Base-by-base conservation (phyloP, 2,888 invertebrate species). In the Synergus laeviventris region DNA sequence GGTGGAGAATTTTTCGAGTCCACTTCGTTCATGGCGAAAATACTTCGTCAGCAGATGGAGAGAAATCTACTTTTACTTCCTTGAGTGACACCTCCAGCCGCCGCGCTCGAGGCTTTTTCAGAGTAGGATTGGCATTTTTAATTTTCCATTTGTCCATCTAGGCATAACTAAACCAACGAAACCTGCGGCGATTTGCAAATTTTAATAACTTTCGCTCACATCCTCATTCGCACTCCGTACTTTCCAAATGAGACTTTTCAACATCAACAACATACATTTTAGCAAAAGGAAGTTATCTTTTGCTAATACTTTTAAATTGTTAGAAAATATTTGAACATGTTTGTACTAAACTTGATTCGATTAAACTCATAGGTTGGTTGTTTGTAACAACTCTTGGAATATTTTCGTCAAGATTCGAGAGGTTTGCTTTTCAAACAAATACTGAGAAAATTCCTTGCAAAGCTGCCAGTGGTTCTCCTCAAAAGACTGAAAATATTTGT, bases 51-150 rank as follows among this genome's bases (percentile, higher is more conserved):
- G 45, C 60, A 49, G 49, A 74, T 24, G 56, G 24, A 59, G 38
- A 61, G 56, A 73, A 77, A 66, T 38, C 9, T 49, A 74, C 49
- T 49, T 59, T 56, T 75, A 16, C 16, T 11, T 61, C 31, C 24
- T 39, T 24, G 70, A 62, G 61, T 36, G 60, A 31, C 59, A 74
- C 74, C 61, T 77, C 49, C 70, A 42, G 24, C 60, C 49, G 42
- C 59, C 49, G 5, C 39, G 42, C 59, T 5, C 14, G 21, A 42
- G 39, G 9, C 61, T 61, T 76, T 76, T 61, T 38, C 38, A 14
- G 9, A 16, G 74, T 66, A 56, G 39, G 70, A 78, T 78, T 76
- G 76, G 75, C 76, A 62, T 78, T 78, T 78, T 78, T 76, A 78
- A 76, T 78, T 76, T 78, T 76, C 75, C 74, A 76, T 76, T 78